Conservation (phyloP, 2,113 vertebrate species). For the Solenodon paradoxus region DNA sequence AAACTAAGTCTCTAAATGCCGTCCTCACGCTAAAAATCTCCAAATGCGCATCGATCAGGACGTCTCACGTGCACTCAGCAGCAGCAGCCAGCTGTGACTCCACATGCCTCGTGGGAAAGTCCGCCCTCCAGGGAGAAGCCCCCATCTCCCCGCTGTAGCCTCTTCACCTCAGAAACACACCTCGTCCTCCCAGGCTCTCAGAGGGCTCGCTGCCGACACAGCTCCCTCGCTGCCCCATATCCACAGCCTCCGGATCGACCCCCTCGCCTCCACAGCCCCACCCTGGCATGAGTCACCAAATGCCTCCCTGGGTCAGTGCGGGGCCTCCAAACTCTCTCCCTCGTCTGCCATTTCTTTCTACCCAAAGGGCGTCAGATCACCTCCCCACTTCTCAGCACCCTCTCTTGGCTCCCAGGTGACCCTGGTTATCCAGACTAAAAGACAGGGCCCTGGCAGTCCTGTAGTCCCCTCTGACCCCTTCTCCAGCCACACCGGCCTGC, state of each 20-base stretch:
- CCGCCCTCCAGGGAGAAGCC: background rate
- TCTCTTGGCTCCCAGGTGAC: background rate
- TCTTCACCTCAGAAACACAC: background rate
- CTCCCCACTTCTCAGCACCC: background rate
- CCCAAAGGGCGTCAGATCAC: background rate
- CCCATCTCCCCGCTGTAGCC: rapidly evolving
- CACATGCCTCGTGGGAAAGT: background rate
- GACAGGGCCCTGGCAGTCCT: background rate
- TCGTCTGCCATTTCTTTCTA: background rate
- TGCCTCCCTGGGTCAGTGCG: background rate
- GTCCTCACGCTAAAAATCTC: background rate
- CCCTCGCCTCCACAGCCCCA: background rate
- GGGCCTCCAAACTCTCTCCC: background rate
- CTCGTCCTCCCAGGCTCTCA: background rate
- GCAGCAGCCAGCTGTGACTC: background rate
- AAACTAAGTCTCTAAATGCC: background rate
- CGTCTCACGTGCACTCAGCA: background rate
- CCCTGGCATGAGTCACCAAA: background rate
- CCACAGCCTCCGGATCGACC: no score
- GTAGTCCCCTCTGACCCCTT: background rate
- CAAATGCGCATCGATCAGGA: background rate
- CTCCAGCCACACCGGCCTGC: background rate
- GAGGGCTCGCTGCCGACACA: no score
- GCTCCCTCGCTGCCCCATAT: no score
- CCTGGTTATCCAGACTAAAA: background rate